These are phyloP conservation scores for Sorex fumeus DNA, from an alignment of 2,113 vertebrate genomes.

Conservation along the genomic window DNA sequence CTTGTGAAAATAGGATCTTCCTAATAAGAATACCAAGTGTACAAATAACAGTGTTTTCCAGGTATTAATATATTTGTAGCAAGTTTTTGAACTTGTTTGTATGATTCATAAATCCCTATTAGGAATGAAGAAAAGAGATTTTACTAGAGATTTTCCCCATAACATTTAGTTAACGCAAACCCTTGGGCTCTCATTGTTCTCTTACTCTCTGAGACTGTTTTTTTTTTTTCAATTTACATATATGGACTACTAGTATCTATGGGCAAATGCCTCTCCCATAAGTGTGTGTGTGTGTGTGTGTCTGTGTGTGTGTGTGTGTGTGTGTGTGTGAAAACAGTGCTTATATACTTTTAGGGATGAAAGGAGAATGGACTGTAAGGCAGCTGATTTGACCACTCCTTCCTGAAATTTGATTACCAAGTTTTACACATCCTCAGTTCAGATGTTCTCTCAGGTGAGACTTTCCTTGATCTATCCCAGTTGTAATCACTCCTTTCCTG, in stretches of 20 bases:
- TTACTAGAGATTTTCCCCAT: not conserved
- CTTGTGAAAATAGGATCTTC: not conserved
- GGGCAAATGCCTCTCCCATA: too few relatives aligned
- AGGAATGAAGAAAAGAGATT: slow-evolving; percentile 9
- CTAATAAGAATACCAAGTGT: not conserved
- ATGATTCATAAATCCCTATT: not conserved
- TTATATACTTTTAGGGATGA: not conserved
- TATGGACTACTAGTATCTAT: not conserved
- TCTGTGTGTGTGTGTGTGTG: too few relatives aligned
- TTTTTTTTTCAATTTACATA: too few relatives aligned
- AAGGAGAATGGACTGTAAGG: not conserved
- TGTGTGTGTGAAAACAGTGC: not conserved
- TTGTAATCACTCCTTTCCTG: not conserved
- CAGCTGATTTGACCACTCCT: not conserved
- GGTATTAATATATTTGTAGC: not conserved
- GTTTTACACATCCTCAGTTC: not conserved
- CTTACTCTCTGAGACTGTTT: not conserved
- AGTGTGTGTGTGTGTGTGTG: not conserved
- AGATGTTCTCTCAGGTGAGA: not conserved
- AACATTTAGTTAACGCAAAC: not conserved
- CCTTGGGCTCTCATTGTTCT: not conserved
- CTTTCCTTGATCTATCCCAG: not conserved
- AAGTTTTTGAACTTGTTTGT: not conserved
- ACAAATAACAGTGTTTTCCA: not conserved
- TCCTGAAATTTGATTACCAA: not conserved